Conservation (phyloP, 1,140 invertebrate genomes). For the Microplitis demolitor region DNA sequence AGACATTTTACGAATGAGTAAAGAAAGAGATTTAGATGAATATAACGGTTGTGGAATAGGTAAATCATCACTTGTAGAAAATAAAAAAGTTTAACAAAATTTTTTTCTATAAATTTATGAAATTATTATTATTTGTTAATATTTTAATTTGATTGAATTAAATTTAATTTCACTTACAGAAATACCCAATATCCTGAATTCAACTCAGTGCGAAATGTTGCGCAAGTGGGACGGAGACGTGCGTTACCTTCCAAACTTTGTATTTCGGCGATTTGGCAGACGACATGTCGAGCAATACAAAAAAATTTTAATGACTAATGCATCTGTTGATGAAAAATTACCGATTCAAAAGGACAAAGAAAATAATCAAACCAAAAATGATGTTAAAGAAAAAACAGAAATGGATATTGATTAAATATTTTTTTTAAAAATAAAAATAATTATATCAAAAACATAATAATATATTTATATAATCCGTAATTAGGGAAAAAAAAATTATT, state of each 20-base stretch:
- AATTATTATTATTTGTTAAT: slow-evolving; percentile 5
- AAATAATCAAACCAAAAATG: background rate
- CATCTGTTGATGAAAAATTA: background rate
- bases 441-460: background rate
- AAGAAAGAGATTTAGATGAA: slow-evolving; percentile 71
- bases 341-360: background rate
- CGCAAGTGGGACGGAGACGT: slow-evolving; percentile 72
- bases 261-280: slow-evolving; percentile 65
- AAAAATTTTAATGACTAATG: slow-evolving; percentile 24
- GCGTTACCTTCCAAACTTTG: slow-evolving; percentile 69
- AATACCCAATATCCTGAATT: slow-evolving; percentile 70
- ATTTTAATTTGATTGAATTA: background rate
- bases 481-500: background rate
- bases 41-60: slow-evolving; percentile 75
- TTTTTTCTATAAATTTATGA: slow-evolving; percentile 11
- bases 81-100: slow-evolving; percentile 17
- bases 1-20: slow-evolving; percentile 74
- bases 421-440: slow-evolving; percentile 5
- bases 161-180: slow-evolving; percentile 48
- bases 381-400: background rate
- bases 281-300: slow-evolving; percentile 24
- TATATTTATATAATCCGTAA: background rate
- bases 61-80: slow-evolving; percentile 39
- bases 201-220: slow-evolving; percentile 65
- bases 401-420: slow-evolving; percentile 13